Base-by-base conservation (phyloP, 2,888 invertebrate species). In the Lasioglossum morio region DNA sequence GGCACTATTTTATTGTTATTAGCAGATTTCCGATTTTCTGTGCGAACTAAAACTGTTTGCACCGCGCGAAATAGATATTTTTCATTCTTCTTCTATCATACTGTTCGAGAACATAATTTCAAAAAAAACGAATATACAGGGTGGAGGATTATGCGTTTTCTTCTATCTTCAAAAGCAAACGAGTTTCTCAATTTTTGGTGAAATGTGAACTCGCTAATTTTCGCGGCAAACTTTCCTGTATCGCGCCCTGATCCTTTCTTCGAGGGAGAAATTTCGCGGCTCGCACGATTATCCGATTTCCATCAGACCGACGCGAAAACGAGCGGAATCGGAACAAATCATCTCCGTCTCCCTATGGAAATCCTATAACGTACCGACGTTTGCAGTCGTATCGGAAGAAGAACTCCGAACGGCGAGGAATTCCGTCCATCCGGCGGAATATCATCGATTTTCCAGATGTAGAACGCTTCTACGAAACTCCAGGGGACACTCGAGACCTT, bases 251-350 rank as follows among this genome's bases (percentile, higher is more conserved):
- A 43, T 3, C 3, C 43, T 43, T 2, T 7, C 30, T 27, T 16
- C 16, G 30, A 4, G 14, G 30, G 19, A 19, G 27, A 30, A 34
- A 63, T 63, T 30, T 63, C 63, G 4, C 12, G 30, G 23, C 16
- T 27, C n/a, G 48, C 19, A 7, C 7, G 19, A 5, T 75, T 75
- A 43, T 23, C 19, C 40, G 60, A 75, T 60, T 72, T 30, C 30
- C 19, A 16, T 8, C 14, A 1, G 4, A 14, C 1, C 7, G 19
- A 37, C n/a, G 37, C 34, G 57, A n/a, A n/a, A 69, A 46, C 27
- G 46, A 19, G 73, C 48, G 27, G 2, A 53, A 73, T 73, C 46
- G n/a, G 72, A 46, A 46, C 46, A 46, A 72, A 72, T 43, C 27
- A 30, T 63, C 30, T 16, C 27, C 30, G 27, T 19, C 43, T 34